Percentiles rank a stretch among this genome's conserved stretches.
Evolutionary conservation across 2,888 invertebrate species (phyloP).

Genomic region (Piscicola geometra): DNA sequence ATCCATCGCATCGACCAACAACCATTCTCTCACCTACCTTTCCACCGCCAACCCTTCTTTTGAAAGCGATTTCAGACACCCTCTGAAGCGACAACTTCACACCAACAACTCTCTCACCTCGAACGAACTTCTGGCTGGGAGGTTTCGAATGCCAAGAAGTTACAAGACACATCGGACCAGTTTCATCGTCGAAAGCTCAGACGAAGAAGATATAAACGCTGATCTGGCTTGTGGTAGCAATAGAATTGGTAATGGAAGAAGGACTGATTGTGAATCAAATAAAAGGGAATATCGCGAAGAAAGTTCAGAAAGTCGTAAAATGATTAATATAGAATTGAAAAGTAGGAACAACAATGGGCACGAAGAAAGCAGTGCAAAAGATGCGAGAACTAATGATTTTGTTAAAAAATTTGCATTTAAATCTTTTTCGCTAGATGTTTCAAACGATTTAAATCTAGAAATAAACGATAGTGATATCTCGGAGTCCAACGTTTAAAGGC

Average conservation of each 20-base stretch:
- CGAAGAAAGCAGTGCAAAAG: too few species aligned
- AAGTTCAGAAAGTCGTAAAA: background rate
- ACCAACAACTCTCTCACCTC: background rate
- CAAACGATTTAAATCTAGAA: background rate
- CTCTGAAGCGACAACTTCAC: background rate
- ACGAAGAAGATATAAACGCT: background rate
- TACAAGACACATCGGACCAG: background rate
- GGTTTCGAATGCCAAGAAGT: background rate
- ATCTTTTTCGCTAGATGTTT: background rate
- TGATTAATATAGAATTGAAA: background rate
- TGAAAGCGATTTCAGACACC: background rate
- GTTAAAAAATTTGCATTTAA: background rate
- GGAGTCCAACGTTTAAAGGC: background rate
- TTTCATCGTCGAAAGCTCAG: background rate
- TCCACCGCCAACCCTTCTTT: background rate
- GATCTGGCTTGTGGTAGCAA: background rate
- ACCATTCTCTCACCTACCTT: background rate
- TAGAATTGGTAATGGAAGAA: background rate
- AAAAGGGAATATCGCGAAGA: background rate
- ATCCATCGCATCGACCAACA: background rate
- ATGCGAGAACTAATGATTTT: too few species aligned
- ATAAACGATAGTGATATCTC: slow-evolving; percentile 8
- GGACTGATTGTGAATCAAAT: background rate
- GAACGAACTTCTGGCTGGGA: background rate
- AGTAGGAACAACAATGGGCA: background rate